Base-by-base conservation (phyloP, 2,888 invertebrate species). In the Rutpela maculata region DNA sequence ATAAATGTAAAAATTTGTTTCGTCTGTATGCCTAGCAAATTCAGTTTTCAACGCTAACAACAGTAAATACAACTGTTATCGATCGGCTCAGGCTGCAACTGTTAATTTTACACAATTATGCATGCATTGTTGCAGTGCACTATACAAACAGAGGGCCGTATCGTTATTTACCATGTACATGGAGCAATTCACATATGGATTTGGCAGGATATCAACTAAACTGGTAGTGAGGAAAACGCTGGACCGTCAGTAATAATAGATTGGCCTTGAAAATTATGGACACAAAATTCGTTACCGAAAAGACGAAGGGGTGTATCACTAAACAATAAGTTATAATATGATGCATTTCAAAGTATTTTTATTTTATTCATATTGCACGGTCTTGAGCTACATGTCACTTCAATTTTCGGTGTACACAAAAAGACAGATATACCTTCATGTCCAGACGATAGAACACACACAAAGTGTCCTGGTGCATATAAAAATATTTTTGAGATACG, bases 101-200 rank as follows among this genome's bases (percentile, higher is more conserved):
- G 74, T 67, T 74, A 74, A 74, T 74, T 67, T 67, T 19, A 74
- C 67, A 56, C 43, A 67, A 74, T 67, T 74, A 74, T 74, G 66
- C 74, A 74, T 74, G 71, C 71, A 62, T 71, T 71, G 71, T 71
- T 71, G 62, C 22, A 62, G 26, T 50, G 60, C 70, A 71, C 50
- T 43, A 50, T 70, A 22, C 71, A 60, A 50, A 71, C 62, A 71
- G 71, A 31, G 22, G 19, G 19, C 62, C 22, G 11, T 71, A 62
- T 62, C 22, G 43, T 50, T 38, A 57, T 70, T 35, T 62, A 43
- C 6, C 5, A 50, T 50, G 55, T 67, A 67, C 43, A 67, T 50
- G 50, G 43, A 71, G 26, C 43, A 15, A 62, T 50, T 71, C 50
- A 60, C 50, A 71, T 38, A 43, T 19, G 71, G 50, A 55, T 55